Evolutionary conservation across 2,113 vertebrate species (phyloP).

Genomic region (Asarcornis scutulata): DNA sequence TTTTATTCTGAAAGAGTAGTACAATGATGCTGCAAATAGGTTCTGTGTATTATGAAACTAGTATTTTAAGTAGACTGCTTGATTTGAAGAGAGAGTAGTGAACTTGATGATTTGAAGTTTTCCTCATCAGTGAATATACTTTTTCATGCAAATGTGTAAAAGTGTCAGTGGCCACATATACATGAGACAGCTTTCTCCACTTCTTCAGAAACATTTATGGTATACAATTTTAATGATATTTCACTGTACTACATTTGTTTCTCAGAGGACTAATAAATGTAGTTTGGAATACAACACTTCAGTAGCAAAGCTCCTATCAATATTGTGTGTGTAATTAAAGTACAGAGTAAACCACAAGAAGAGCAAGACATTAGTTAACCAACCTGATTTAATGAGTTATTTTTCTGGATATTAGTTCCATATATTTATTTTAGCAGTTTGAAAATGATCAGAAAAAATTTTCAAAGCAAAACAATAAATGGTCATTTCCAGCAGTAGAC

Average conservation of each 20-base stretch:
- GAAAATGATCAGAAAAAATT: not conserved
- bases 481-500: not conserved
- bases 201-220: not conserved
- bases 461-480: not conserved
- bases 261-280: not conserved
- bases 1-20: not conserved
- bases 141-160: not conserved
- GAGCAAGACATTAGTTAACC: not conserved
- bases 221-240: not conserved
- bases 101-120: not conserved
- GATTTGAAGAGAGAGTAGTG: not conserved
- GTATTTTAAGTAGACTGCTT: not conserved
- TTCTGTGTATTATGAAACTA: not conserved
- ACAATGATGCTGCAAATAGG: not conserved
- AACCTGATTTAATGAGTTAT: not conserved
- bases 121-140: not conserved
- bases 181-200: not conserved
- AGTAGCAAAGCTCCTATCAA: not conserved
- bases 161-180: not conserved
- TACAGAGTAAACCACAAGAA: not conserved
- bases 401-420: not conserved
- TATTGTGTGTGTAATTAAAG: not conserved
- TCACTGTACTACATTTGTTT: not conserved
- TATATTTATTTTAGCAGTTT: not conserved
- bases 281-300: not conserved